Percentiles rank a stretch among this genome's conserved stretches.
Evolutionary conservation across 2,113 vertebrate genomes (phyloP).

Genomic region (Pungitius pungitius): DNA sequence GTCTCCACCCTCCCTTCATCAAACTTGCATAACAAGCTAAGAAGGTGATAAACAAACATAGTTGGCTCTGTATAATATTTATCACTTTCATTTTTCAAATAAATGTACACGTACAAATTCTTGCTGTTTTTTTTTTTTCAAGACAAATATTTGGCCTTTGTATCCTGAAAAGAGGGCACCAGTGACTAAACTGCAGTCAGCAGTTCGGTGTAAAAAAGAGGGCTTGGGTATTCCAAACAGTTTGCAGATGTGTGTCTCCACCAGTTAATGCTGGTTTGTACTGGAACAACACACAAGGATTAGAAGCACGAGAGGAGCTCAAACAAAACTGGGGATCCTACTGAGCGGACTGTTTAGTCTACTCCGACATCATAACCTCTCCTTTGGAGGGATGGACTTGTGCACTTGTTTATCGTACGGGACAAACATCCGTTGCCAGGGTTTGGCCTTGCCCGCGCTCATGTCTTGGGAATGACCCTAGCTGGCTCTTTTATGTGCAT

Average conservation of each 20-base stretch:
- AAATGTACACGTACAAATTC: neutral
- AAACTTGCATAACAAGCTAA: slow-evolving; percentile 60
- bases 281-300: slow-evolving; percentile 80
- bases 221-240: slow-evolving; percentile 67
- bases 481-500: slow-evolving; percentile 70
- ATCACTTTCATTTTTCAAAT: neutral
- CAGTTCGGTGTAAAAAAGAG: slow-evolving; percentile 45
- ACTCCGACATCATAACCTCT: slow-evolving; percentile 67
- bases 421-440: slow-evolving; percentile 80
- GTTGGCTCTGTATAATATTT: slow-evolving; percentile 5
- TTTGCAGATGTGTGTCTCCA: slow-evolving; percentile 91
- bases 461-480: slow-evolving; percentile 76
- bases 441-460: slow-evolving; percentile 58
- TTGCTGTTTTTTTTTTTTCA: neutral
- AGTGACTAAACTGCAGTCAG: slow-evolving; percentile 53
- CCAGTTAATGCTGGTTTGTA: slow-evolving; percentile 70
- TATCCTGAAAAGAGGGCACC: slow-evolving; percentile 28
- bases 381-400: slow-evolving; percentile 60
- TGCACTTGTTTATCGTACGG: slow-evolving; percentile 73
- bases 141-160: neutral
- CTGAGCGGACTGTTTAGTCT: slow-evolving; percentile 72
- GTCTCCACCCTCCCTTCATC: slow-evolving; percentile 50
- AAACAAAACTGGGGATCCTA: slow-evolving; percentile 65
- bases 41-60: slow-evolving; percentile 51
- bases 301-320: slow-evolving; percentile 73